A percentile compares a stretch with the other conserved stretches of the same genome.
Evolutionary conservation across 1,140 invertebrate species (phyloP).

Genomic region (Ips nitidus): DNA sequence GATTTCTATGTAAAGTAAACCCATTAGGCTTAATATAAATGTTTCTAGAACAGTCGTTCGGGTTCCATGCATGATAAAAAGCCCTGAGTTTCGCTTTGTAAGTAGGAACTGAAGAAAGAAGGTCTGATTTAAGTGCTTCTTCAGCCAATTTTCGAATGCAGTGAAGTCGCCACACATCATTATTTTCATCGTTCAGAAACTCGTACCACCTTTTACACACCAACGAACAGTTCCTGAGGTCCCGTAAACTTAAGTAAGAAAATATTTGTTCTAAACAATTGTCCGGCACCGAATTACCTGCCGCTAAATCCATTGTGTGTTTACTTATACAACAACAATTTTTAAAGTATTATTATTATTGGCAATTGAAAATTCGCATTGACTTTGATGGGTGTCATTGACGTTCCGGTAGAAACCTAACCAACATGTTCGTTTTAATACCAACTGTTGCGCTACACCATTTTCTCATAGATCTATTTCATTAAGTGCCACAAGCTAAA

Average conservation of each 20-base stretch:
- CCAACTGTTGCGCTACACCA: too few species aligned
- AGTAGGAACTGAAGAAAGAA: slow-evolving; percentile 84
- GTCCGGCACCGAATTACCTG: slow-evolving; percentile 60
- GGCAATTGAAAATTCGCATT: background rate
- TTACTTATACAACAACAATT: slow-evolving; percentile 4
- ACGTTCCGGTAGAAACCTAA: too few species aligned
- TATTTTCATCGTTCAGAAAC: slow-evolving; percentile 91
- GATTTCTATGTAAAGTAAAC: slow-evolving; percentile 95
- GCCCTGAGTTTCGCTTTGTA: slow-evolving; percentile 95
- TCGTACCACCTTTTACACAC: slow-evolving; percentile 94
- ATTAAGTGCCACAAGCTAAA: too few species aligned
- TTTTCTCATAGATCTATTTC: too few species aligned
- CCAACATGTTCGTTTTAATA: too few species aligned
- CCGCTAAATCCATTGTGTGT: slow-evolving; percentile 46
- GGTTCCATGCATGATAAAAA: slow-evolving; percentile 96
- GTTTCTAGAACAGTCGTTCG: slow-evolving; percentile 94
- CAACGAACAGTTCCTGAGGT: slow-evolving; percentile 84
- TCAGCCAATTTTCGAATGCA: slow-evolving; percentile 85
- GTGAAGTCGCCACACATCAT: slow-evolving; percentile 92
- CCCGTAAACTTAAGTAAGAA: slow-evolving; percentile 85
- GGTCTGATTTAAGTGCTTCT: slow-evolving; percentile 89
- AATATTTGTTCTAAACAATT: slow-evolving; percentile 92
- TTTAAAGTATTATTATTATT: slow-evolving; percentile 6
- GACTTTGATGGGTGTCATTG: too few species aligned
- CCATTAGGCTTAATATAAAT: slow-evolving; percentile 97